Percentiles rank a stretch among this genome's conserved stretches.
These are phyloP conservation scores for Fragum sueziense DNA, from an alignment of 2,888 invertebrate genomes.

Conservation along the genomic window DNA sequence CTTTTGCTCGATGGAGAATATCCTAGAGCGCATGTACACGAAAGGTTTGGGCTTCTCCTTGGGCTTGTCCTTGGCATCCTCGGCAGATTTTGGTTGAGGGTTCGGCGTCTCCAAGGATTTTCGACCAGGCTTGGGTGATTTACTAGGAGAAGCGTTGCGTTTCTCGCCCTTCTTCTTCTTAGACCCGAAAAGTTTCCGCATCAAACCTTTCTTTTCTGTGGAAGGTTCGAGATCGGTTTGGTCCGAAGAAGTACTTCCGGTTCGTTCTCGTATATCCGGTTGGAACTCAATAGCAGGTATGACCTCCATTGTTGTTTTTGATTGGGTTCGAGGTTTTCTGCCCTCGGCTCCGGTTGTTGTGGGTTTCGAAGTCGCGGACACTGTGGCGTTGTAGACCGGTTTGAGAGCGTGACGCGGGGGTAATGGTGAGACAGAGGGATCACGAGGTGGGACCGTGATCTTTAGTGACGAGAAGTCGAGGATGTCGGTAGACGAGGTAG, in stretches of 20 bases:
- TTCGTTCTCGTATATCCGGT: slow-evolving; percentile 37
- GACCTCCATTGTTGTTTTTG: slow-evolving; percentile 39
- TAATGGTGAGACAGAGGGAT: slow-evolving; percentile 55
- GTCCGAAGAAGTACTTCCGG: slow-evolving; percentile 58
- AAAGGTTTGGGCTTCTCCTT: slow-evolving; percentile 72
- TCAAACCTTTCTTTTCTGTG: slow-evolving; percentile 68
- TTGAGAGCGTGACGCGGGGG: slow-evolving; percentile 45
- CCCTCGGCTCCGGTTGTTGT: slow-evolving; percentile 8
- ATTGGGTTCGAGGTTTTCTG: slow-evolving; percentile 11
- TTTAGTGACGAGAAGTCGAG: slow-evolving; percentile 62
- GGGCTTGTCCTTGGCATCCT: slow-evolving; percentile 49
- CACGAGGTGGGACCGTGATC: slow-evolving; percentile 54
- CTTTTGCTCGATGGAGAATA: slow-evolving; percentile 72
- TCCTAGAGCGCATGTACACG: slow-evolving; percentile 74
- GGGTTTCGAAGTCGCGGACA: slow-evolving; percentile 10
- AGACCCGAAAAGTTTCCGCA: slow-evolving; percentile 74
- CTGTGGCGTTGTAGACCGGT: slow-evolving; percentile 30
- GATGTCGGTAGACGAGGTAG: slow-evolving; percentile 56
- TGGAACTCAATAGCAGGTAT: slow-evolving; percentile 37
- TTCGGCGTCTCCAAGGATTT: slow-evolving; percentile 51
- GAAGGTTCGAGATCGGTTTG: slow-evolving; percentile 63
- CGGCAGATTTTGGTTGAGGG: slow-evolving; percentile 42
- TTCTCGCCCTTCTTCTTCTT: slow-evolving; percentile 69
- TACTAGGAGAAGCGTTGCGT: slow-evolving; percentile 54
- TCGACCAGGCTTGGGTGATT: slow-evolving; percentile 52